Evolutionary conservation across 2,113 vertebrate genomes (phyloP), one percentile per base, ranked within the genome.

Genomic region (Lycaon pictus): DNA sequence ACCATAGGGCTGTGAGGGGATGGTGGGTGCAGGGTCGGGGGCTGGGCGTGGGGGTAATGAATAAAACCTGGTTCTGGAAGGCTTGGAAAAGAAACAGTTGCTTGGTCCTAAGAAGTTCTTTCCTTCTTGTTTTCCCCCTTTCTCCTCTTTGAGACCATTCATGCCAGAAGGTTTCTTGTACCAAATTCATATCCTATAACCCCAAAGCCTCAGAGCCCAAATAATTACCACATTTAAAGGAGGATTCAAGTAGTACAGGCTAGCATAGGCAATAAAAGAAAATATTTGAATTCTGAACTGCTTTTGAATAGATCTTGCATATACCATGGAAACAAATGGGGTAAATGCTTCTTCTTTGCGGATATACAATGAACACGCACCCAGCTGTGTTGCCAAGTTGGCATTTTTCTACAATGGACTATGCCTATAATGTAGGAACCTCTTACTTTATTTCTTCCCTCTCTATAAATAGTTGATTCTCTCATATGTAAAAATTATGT

Each of bases 401-500:
- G 32, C 15, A 22, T 77, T 85, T 69, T 84, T 86, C 88, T 77
- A 32, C 16, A 25, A 17, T 48, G 35, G 87, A 87, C 80, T 60
- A 51, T 16, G 20, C 43, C 29, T 58, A 20, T 65, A 35, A 76
- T n/a, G 5, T 77, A 87, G 62, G 25, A 82, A 55, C 12, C 22
- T 82, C 56, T 93, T 48, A 88, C 67, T 96, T 96, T 85, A 74
- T 94, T 87, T 90, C 67, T 76, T 92, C 29, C 29, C 55, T 95
- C 27, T 8, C 27, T 8, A 63, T 85, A 76, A 71, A 51, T 58
- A 83, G 43, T 65, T 93, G 63, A 85, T 60, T 92, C 71, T 95
- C 85, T 91, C 63, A 55, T 63, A 85, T 74, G 65, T 92, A 95
- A 97, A 96, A 96, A 89, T 72, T 67, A 65, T 55, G n/a, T 92